Percentiles rank a stretch among this genome's conserved stretches.
Evolutionary conservation across 2,113 vertebrate species (phyloP).

Genomic region (Periophthalmodon schlosseri): DNA sequence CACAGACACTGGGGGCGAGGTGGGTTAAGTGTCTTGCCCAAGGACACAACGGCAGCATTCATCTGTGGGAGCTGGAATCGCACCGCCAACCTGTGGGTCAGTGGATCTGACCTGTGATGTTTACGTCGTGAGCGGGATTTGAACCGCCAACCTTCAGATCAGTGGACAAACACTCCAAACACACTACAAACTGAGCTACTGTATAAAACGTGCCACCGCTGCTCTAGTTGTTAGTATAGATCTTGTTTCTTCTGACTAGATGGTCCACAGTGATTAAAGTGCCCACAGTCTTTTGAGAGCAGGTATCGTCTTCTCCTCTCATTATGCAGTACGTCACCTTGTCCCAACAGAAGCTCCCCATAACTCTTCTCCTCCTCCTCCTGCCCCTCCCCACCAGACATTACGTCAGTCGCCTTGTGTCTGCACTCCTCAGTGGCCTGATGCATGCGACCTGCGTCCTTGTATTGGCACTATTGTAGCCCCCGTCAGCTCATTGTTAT

Average conservation of each 20-base stretch:
- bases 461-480: constrained; percentile 14
- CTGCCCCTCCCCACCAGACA: constrained; percentile 18
- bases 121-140: no score
- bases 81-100: no score
- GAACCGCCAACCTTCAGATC: no score
- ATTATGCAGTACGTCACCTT: constrained; percentile 32
- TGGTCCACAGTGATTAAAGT: constrained; percentile 20
- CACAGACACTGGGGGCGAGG: no score
- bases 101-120: no score
- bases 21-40: no score
- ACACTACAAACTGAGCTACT: no score
- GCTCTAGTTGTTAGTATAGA: not conserved
- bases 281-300: constrained; percentile 31
- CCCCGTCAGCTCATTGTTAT: constrained; percentile 37
- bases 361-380: constrained; percentile 10
- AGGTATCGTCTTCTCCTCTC: constrained; percentile 36
- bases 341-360: constrained; percentile 6
- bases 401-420: constrained; percentile 32
- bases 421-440: constrained; percentile 12
- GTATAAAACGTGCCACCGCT: constrained; percentile 13
- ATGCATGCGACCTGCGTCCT: constrained; percentile 23
- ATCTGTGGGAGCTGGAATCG: no score
- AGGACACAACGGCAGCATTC: no score
- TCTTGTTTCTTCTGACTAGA: constrained; percentile 8
- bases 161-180: no score